phyloP scores from a whole-genome alignment of 1,140 invertebrate species.

The Archivesica marissinica region DNA sequence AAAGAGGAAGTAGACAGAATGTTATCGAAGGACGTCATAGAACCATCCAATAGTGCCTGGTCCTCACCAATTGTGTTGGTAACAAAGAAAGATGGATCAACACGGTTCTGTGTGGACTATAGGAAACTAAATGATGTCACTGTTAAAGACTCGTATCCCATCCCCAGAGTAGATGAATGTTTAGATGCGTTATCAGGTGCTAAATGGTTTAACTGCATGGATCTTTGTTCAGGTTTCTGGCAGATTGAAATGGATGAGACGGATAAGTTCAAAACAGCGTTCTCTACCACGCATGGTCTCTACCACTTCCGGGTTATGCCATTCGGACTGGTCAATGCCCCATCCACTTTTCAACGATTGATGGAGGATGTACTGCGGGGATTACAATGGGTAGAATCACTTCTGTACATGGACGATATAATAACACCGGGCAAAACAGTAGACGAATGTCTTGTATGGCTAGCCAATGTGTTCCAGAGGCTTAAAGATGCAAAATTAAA shows the following conservation, averaged over 20 bases:
- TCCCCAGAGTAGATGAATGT: constrained; percentile 85
- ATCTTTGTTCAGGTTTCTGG: constrained; percentile 16
- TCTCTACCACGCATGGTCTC: constrained; percentile 22
- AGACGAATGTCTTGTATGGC: not conserved
- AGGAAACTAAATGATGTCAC: constrained; percentile 84
- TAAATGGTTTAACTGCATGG: constrained; percentile 31
- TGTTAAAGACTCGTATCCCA: constrained; percentile 84
- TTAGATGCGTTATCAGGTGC: constrained; percentile 77
- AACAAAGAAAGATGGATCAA: constrained; percentile 85
- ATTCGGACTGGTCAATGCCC: not conserved
- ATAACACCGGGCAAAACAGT: not conserved
- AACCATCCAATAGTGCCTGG: not conserved
- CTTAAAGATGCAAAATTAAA: not conserved
- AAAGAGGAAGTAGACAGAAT: not conserved
- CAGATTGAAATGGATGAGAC: constrained; percentile 21
- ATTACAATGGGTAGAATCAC: constrained; percentile 15
- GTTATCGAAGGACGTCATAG: not conserved
- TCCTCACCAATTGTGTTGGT: constrained; percentile 61
- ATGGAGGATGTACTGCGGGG: constrained; percentile 11
- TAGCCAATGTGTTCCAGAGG: constrained; percentile 21
- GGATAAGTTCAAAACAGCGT: constrained; percentile 37
- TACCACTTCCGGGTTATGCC: constrained; percentile 33
- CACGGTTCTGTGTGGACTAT: constrained; percentile 84
- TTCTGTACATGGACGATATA: constrained; percentile 44
- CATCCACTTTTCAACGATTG: constrained; percentile 4